Evolutionary conservation across 2,888 invertebrate genomes (phyloP), one percentile per base, ranked within the genome.

Genomic region (Drosophila cracens): DNA sequence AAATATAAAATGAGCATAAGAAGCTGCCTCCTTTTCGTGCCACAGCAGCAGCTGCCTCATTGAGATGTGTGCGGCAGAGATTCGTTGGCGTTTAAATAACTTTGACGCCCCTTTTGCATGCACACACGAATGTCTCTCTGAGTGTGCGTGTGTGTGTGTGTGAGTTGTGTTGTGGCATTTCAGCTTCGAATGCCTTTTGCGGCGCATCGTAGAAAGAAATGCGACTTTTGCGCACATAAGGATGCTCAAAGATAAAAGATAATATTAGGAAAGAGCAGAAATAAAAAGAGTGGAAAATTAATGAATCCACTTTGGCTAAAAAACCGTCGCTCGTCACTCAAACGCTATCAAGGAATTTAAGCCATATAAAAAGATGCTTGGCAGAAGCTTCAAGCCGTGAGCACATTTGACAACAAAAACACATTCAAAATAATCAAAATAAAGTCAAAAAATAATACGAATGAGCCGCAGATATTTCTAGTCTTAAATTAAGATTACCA

Each of bases 81-180:
- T 56, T 51, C 59, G 60, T 40, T 76, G 86, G 75, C 76, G 86
- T 85, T 87, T 84, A 89, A 89, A 84, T 87, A 84, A 89, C 89
- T 85, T 87, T 85, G 90, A 82, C 90, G 88, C 82, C 73, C 74
- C 75, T 75, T 74, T 61, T 68, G 40, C 76, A 72, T 71, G 67
- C 58, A 54, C 43, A 70, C 48, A 67, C 57, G 61, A 34, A 27
- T 11, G 31, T 25, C 21, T 46, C 46, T 25, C 25, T 16, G 21
- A 46, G 25, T 25, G 46, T 56, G 43, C 59, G 21, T 49, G 33
- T 54, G 49, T 43, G 29, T 31, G n/a, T 60, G 51, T 62, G 49
- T 43, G 29, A 29, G n/a, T 53, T 53, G 3, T 36, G 36, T 59
- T 83, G 70, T 52, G 74, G 63, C 75, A 72, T 79, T 87, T 83